Conservation (phyloP, 2,888 invertebrate genomes). For the Thecocarcelia acutangulata region DNA sequence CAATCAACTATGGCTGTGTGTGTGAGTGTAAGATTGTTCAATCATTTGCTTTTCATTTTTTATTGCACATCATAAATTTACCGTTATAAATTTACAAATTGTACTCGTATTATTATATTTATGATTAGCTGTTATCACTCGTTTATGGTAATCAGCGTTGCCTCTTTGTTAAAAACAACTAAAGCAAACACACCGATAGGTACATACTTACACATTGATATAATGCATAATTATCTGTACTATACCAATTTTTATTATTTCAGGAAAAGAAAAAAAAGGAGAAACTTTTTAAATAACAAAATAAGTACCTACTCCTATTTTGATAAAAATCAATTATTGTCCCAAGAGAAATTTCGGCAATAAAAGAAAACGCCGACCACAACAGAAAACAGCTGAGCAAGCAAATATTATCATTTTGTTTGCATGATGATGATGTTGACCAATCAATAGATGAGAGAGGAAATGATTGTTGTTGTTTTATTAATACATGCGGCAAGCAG, state of each 20-base stretch:
- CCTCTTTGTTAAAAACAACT: constrained; percentile 18
- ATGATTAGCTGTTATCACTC: constrained; percentile 30
- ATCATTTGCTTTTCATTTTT: neutral
- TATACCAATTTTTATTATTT: neutral
- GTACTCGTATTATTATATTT: neutral
- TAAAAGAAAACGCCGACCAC: constrained; percentile 58
- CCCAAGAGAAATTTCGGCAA: constrained; percentile 8
- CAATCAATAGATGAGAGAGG: neutral
- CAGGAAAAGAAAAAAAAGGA: neutral
- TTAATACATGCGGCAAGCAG: neutral
- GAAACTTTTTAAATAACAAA: neutral
- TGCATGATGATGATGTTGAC: constrained; percentile 5
- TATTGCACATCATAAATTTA: constrained; percentile 24
- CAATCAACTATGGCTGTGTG: neutral
- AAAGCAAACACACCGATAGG: neutral
- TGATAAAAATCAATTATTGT: constrained; percentile 62
- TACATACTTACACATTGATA: neutral
- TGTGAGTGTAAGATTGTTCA: neutral
- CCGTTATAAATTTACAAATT: constrained; percentile 33
- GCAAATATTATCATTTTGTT: constrained; percentile 11
- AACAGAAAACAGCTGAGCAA: constrained; percentile 66
- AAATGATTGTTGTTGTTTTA: neutral
- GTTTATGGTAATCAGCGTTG: neutral
- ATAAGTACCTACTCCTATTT: neutral
- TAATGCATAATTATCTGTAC: neutral